Evolutionary conservation across 1,140 invertebrate species (phyloP).

Genomic region (Pachyrhynchus sulphureomaculatus): DNA sequence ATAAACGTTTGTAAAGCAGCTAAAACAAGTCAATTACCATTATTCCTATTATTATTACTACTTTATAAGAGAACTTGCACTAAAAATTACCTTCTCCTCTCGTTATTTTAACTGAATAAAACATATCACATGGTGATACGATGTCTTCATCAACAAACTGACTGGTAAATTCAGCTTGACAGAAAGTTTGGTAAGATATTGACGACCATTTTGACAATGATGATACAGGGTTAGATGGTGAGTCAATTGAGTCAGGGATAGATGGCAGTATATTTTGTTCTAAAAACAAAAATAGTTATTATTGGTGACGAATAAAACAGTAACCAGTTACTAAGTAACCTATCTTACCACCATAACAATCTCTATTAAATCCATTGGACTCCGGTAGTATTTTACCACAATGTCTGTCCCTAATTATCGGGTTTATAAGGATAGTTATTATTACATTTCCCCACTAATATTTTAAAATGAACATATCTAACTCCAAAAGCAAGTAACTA

Average conservation of each 20-base stretch:
- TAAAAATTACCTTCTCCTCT: slow-evolving; percentile 62
- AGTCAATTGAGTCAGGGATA: slow-evolving; percentile 42
- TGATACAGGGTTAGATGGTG: slow-evolving; percentile 58
- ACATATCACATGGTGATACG: slow-evolving; percentile 62
- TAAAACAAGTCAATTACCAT: slow-evolving; percentile 30
- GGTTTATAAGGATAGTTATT: too few species aligned
- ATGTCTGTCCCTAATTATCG: too few species aligned
- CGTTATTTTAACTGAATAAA: slow-evolving; percentile 69
- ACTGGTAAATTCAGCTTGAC: slow-evolving; percentile 55
- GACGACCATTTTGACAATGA: slow-evolving; percentile 68
- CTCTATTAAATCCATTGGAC: too few species aligned
- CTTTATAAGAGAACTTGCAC: neutral
- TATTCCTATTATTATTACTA: neutral
- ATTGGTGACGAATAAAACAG: neutral
- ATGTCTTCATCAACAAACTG: slow-evolving; percentile 58
- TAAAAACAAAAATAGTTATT: slow-evolving; percentile 22
- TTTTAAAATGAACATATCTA: too few species aligned
- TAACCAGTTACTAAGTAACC: too few species aligned
- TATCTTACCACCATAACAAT: too few species aligned
- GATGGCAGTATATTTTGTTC: slow-evolving; percentile 44
- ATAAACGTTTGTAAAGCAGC: slow-evolving; percentile 77
- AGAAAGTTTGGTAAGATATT: slow-evolving; percentile 65
- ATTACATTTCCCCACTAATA: too few species aligned
- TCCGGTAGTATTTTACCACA: too few species aligned
- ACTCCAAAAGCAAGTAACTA: too few species aligned